Evolutionary conservation across 2,113 vertebrate species (phyloP).

Genomic region (Helogale parvula): DNA sequence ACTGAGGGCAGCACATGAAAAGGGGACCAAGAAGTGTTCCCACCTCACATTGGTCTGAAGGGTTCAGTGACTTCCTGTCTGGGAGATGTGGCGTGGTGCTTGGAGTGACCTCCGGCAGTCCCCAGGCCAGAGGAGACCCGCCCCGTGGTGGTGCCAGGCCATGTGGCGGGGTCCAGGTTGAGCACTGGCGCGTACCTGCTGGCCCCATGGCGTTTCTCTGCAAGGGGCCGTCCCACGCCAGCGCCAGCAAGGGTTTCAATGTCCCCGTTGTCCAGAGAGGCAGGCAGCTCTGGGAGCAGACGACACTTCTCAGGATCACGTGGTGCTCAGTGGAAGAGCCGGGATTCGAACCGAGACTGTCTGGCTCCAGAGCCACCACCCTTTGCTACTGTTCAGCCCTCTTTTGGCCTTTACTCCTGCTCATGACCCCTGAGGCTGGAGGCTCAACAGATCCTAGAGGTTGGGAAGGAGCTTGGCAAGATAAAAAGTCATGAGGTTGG

Average conservation of each 20-base stretch:
- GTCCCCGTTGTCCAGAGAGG: neutral
- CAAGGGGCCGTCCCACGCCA: neutral
- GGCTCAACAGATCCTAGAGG: neutral
- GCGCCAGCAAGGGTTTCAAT: neutral
- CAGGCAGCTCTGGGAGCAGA: neutral
- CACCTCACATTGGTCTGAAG: neutral
- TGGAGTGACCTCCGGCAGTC: neutral
- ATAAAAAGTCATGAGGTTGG: neutral
- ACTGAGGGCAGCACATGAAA: neutral
- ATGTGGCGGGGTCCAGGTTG: rapidly evolving
- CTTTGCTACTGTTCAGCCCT: neutral
- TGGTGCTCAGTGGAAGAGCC: rapidly evolving
- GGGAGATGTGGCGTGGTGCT: neutral
- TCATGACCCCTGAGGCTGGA: neutral
- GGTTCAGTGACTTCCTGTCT: neutral
- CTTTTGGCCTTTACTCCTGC: neutral
- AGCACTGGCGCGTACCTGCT: neutral
- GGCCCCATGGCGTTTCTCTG: neutral
- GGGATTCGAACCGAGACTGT: rapidly evolving
- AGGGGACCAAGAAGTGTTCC: neutral
- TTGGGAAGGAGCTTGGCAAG: neutral
- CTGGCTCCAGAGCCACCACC: too few relatives aligned
- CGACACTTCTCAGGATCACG: neutral
- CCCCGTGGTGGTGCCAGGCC: too few relatives aligned
- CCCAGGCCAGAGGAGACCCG: neutral